Evolutionary conservation across 1,140 invertebrate genomes (phyloP).

Genomic region (Ceratitis capitata): DNA sequence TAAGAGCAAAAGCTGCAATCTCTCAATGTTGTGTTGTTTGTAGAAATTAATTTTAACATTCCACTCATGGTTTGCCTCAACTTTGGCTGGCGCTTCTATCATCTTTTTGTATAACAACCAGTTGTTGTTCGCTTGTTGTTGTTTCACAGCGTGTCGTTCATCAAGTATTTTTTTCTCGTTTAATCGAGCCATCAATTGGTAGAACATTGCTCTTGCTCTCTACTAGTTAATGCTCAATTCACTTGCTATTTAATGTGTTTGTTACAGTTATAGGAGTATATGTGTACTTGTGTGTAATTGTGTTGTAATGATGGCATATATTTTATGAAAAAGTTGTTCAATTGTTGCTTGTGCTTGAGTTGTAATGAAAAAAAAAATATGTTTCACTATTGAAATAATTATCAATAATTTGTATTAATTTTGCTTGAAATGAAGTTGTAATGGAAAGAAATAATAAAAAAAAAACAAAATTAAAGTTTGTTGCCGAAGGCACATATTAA

Average conservation of each 20-base stretch:
- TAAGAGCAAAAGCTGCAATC: neutral
- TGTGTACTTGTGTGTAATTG: too few relatives aligned
- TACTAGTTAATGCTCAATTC: neutral
- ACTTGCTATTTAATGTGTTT: too few relatives aligned
- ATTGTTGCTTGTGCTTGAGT: too few relatives aligned
- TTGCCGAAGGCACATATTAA: too few relatives aligned
- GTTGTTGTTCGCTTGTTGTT: neutral
- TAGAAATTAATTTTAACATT: neutral
- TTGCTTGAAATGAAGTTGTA: too few relatives aligned
- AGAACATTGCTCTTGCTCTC: neutral
- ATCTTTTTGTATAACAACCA: neutral
- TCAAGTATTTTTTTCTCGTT: neutral
- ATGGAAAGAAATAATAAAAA: too few relatives aligned
- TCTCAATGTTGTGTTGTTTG: neutral
- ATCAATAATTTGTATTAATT: too few relatives aligned
- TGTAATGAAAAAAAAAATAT: too few relatives aligned
- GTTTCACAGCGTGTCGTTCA: neutral
- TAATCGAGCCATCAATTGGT: constrained; percentile 8
- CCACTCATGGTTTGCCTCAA: constrained; percentile 5
- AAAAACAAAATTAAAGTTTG: too few relatives aligned
- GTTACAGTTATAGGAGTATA: neutral
- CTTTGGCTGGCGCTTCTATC: neutral
- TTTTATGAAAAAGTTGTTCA: too few relatives aligned
- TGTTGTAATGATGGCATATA: too few relatives aligned
- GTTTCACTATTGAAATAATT: too few relatives aligned